phyloP scores from a whole-genome alignment of 2,797 vertebrate genomes.

The Vireo griseus region DNA sequence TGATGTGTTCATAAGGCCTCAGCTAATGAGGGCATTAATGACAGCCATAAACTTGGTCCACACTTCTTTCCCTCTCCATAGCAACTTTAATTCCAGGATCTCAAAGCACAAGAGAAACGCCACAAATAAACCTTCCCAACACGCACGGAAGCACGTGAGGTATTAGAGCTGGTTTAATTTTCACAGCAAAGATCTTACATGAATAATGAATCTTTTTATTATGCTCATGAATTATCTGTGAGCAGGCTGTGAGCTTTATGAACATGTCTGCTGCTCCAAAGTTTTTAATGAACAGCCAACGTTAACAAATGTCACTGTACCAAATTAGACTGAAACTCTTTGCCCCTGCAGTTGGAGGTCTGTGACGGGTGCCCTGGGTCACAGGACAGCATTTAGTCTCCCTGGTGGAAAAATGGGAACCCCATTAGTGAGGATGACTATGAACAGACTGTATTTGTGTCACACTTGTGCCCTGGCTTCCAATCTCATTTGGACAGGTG shows the following conservation, averaged over 20 bases:
- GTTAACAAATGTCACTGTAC: conserved; percentile 8
- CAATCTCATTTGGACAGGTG: neutral
- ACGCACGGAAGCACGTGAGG: neutral
- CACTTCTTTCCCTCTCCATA: neutral
- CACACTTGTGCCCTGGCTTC: neutral
- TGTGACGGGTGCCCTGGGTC: neutral
- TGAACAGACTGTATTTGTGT: neutral
- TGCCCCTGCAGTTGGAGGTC: neutral
- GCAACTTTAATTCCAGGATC: conserved; percentile 11
- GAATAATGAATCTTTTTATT: conserved; percentile 62
- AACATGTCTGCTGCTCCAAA: conserved; percentile 28
- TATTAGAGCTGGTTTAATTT: conserved; percentile 47
- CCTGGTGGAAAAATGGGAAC: neutral
- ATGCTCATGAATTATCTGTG: conserved; percentile 59
- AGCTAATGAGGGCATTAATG: neutral
- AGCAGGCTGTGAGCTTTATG: conserved; percentile 46
- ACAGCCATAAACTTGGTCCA: neutral
- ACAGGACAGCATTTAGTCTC: neutral
- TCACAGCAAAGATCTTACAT: conserved; percentile 37
- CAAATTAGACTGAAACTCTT: neutral
- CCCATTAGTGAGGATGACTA: neutral
- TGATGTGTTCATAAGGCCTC: neutral
- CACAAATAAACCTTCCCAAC: conserved; percentile 45
- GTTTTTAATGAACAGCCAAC: conserved; percentile 40
- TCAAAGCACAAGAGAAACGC: conserved; percentile 5